phyloP scores from a whole-genome alignment of 2,888 invertebrate genomes.

The Pollenia angustigena region DNA sequence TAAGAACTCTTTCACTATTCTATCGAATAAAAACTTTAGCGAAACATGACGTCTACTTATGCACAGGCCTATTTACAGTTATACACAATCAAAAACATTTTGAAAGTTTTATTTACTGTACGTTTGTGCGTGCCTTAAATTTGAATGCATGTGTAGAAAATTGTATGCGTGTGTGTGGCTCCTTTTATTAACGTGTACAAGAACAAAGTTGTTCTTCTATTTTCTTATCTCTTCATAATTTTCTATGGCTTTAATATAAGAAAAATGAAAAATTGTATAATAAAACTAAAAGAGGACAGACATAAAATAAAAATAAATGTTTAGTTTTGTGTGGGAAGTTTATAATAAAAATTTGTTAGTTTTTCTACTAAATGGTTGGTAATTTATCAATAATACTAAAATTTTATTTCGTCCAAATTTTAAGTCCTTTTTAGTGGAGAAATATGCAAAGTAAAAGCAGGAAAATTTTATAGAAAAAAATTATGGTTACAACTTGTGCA shows the following conservation, averaged over 20 bases:
- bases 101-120: too few relatives aligned
- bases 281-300: neutral
- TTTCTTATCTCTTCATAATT: neutral
- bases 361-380: neutral
- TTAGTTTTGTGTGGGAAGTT: neutral
- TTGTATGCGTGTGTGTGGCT: too few relatives aligned
- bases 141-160: too few relatives aligned
- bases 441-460: neutral
- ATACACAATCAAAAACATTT: too few relatives aligned
- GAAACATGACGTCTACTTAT: neutral
- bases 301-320: conserved; percentile 4
- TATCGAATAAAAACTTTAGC: neutral
- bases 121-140: too few relatives aligned
- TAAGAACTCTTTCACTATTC: neutral
- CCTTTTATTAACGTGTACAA: neutral
- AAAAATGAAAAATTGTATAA: neutral
- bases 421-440: neutral
- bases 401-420: neutral
- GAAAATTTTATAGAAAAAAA: neutral
- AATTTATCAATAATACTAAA: conserved; percentile 6
- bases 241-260: neutral
- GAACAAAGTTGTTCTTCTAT: neutral
- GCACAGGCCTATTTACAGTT: too few relatives aligned
- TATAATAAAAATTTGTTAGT: conserved; percentile 3
- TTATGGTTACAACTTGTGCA: too few relatives aligned